phyloP scores from a whole-genome alignment of 1,140 invertebrate species.

The fruit fly (Drosophila melanogaster) region DNA sequence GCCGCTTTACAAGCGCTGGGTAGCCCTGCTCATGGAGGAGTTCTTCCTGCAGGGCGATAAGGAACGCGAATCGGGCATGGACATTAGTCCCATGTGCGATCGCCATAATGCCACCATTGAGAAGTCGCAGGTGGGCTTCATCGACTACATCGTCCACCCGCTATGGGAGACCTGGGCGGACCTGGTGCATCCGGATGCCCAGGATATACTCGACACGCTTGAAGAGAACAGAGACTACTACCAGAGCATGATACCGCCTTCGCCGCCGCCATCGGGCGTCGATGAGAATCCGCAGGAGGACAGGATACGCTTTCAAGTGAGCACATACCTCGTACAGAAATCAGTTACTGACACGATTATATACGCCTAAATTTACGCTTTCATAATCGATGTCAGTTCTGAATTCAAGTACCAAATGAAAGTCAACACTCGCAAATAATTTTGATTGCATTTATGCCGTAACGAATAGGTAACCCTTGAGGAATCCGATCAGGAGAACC shows the following conservation, averaged over 20 bases:
- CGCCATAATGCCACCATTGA: constrained; percentile 97
- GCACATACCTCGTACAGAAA: neutral
- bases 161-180: constrained; percentile 99
- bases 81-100: constrained; percentile 99
- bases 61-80: constrained; percentile 96
- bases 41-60: constrained; percentile 98
- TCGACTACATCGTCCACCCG: constrained; percentile 99
- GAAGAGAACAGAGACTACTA: constrained; percentile 99
- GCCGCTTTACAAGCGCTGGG: constrained; percentile 96
- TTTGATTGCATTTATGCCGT: constrained; percentile 63
- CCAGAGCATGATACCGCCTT: constrained; percentile 93
- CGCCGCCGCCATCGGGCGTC: constrained; percentile 89
- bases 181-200: constrained; percentile 98
- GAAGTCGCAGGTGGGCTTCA: constrained; percentile 99
- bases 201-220: constrained; percentile 98
- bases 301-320: constrained; percentile 89
- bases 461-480: constrained; percentile 91
- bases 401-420: neutral
- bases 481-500: constrained; percentile 88
- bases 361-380: no score
- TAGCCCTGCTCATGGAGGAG: constrained; percentile 97
- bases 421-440: neutral
- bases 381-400: neutral
- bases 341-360: neutral
- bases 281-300: constrained; percentile 86